Percentiles rank a stretch among this genome's conserved stretches.
Conservation (phyloP, 2,888 invertebrate genomes). For the Agriopis marginaria region DNA sequence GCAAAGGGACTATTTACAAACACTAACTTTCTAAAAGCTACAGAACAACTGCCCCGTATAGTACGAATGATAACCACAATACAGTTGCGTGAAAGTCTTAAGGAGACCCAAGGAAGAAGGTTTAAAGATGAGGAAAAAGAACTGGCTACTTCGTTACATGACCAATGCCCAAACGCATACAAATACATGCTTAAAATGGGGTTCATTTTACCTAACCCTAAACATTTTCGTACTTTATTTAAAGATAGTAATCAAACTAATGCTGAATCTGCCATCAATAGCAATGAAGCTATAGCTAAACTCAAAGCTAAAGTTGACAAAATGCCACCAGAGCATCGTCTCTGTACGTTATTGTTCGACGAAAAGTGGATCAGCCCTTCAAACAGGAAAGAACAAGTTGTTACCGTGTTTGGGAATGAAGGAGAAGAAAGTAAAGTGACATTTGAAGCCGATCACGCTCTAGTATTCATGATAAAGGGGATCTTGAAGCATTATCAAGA, state of each 20-base stretch:
- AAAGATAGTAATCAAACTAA: neutral
- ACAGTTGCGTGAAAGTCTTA: neutral
- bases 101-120: neutral
- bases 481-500: conserved; percentile 3
- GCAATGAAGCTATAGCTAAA: neutral
- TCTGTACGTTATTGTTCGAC: conserved; percentile 5
- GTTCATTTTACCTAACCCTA: neutral
- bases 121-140: conserved; percentile 9
- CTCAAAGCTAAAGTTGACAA: neutral
- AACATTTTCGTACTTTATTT: neutral
- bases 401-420: neutral
- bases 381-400: conserved; percentile 3
- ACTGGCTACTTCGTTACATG: neutral
- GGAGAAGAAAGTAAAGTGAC: neutral
- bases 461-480: conserved; percentile 11
- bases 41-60: neutral
- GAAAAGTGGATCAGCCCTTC: conserved; percentile 3
- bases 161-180: conserved; percentile 3
- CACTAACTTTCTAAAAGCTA: neutral
- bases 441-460: conserved; percentile 2
- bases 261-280: neutral
- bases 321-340: neutral
- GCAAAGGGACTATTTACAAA: neutral
- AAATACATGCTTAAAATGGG: conserved; percentile 10
- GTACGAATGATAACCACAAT: neutral